These are phyloP conservation scores for Drosophila quasianomalipes DNA, from an alignment of 2,888 invertebrate genomes.

Conservation along the genomic window DNA sequence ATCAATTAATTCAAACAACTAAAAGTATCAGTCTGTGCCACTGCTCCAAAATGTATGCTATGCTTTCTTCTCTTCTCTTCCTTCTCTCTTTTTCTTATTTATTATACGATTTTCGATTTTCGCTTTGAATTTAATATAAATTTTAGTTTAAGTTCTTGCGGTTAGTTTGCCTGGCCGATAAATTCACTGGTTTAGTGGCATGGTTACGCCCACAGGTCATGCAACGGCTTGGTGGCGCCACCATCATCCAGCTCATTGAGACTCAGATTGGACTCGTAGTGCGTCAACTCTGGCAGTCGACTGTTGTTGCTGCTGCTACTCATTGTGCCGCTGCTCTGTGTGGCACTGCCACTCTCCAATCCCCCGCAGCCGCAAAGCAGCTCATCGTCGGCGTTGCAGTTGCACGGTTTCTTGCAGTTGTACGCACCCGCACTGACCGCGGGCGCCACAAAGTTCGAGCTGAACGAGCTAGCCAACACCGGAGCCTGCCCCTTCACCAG, in stretches of 20 bases:
- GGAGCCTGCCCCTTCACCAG: constrained; percentile 36
- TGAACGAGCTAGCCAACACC: constrained; percentile 80
- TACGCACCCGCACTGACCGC: constrained; percentile 62
- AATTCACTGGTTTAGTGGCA: constrained; percentile 78
- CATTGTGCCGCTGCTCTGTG: constrained; percentile 82
- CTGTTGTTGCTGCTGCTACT: constrained; percentile 80
- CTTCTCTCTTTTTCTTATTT: constrained; percentile 5
- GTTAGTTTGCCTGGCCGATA: constrained; percentile 54
- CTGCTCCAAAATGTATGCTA: constrained; percentile 64
- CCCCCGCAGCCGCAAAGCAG: constrained; percentile 73
- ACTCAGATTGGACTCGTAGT: constrained; percentile 83
- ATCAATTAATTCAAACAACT: constrained; percentile 64
- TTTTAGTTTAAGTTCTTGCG: constrained; percentile 26
- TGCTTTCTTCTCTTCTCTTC: constrained; percentile 25
- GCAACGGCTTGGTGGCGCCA: constrained; percentile 59
- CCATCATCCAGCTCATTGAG: constrained; percentile 77
- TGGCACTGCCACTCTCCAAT: constrained; percentile 74
- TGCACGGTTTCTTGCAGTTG: constrained; percentile 83
- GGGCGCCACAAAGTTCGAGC: constrained; percentile 83
- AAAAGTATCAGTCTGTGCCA: constrained; percentile 84
- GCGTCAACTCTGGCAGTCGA: constrained; percentile 77
- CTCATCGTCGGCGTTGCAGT: constrained; percentile 74
- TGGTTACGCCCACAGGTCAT: constrained; percentile 84
- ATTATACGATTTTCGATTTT: not conserved
- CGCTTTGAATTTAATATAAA: constrained; percentile 28